Percentiles rank a stretch among this genome's conserved stretches.
phyloP scores from a whole-genome alignment of 2,888 invertebrate genomes.

The Conus canariensis region DNA sequence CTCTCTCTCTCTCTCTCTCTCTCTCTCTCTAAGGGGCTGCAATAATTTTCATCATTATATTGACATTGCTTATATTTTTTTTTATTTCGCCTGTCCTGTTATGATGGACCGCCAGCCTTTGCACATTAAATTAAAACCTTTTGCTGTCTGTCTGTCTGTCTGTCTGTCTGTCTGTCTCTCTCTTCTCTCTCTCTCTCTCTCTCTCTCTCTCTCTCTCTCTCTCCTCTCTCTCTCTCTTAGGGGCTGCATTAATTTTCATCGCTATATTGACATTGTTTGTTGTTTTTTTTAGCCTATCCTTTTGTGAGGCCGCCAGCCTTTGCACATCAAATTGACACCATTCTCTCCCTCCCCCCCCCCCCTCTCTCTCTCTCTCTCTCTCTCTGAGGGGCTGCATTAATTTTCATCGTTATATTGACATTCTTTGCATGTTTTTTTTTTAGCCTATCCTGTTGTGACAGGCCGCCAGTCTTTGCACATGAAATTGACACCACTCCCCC shows the following conservation, averaged over 20 bases:
- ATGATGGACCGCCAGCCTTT: no score
- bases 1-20: not conserved
- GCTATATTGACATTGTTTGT: no score
- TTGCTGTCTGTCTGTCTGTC: not conserved
- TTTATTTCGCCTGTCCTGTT: no score
- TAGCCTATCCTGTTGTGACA: no score
- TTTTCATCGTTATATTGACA: no score
- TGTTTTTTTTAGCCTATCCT: no score
- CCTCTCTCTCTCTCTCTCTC: not conserved
- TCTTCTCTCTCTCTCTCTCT: not conserved
- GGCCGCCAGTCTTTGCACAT: no score
- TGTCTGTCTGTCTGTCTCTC: not conserved
- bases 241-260: no score
- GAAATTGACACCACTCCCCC: not conserved
- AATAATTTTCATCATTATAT: no score
- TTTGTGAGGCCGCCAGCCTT: no score
- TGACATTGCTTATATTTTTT: no score
- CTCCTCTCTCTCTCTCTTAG: not conserved
- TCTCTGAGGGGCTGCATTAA: not conserved
- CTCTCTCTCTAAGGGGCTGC: not conserved
- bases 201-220: slow-evolving; percentile 4
- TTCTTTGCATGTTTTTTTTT: no score
- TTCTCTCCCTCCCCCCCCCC: not conserved
- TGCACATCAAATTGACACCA: not conserved
- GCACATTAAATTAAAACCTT: not conserved